Evolutionary conservation across 2,888 invertebrate genomes (phyloP), one percentile per base, ranked within the genome.

Genomic region (Rhagophthalmus giganteus): DNA sequence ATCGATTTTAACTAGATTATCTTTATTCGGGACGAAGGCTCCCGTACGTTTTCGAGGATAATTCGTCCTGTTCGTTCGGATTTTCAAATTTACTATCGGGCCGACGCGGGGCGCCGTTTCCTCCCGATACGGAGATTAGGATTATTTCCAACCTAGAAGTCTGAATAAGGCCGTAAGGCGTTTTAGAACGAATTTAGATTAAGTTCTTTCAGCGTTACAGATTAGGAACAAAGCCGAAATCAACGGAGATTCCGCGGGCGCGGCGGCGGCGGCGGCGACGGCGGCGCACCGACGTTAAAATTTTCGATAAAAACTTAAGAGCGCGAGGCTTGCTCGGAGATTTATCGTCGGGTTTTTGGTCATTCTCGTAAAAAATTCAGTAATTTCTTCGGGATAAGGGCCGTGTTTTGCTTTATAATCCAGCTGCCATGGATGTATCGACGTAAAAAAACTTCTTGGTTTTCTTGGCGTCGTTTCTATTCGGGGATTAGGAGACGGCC

Each of bases 161-260:
- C n/a, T 26, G 44, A 44, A 13, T 16, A 27, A 27, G 27, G 27
- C 33, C 15, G 33, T 33, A 28, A 34, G 27, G 27, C 44, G 26
- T 44, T 35, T 40, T 33, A 44, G 37, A 45, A 45, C 45, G 31
- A 45, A 45, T 45, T 45, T 45, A 37, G 45, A 45, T 45, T 37
- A 20, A 33, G 30, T 28, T 41, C 37, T 40, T 34, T 41, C 25
- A 14, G 45, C 24, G 37, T 37, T 45, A 37, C 30, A 31, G 37
- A 25, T 41, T 41, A 41, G 13, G 45, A 30, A 45, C 37, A 37
- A 44, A 45, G 45, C 45, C 37, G 37, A 30, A 45, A 45, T 45
- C 45, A 45, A 34, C 20, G 16, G 37, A 45, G 31, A 31, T 26
- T 39, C 39, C n/a, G 10, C 28, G 7, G 28, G 24, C 13, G 14